phyloP scores from a whole-genome alignment of 2,888 invertebrate species.

The Megalurothrips usitatus region DNA sequence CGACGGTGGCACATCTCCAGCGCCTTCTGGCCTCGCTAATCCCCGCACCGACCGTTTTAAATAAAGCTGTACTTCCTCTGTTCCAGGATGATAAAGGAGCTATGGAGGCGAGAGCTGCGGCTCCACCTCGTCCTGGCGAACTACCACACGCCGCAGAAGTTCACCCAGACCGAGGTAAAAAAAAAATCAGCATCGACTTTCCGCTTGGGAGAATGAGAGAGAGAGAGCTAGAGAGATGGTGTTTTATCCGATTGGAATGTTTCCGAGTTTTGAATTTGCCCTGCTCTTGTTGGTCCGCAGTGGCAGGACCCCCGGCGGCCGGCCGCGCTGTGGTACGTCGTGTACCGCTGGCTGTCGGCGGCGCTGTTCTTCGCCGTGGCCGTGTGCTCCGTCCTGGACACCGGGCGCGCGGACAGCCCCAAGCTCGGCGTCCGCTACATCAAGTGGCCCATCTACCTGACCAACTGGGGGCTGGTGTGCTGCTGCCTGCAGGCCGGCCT shows the following conservation, averaged over 20 bases:
- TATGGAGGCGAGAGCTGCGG: conserved; percentile 44
- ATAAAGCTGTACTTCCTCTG: too few species aligned
- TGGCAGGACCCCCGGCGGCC: conserved; percentile 53
- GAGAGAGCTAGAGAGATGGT: too few species aligned
- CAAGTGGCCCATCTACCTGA: conserved; percentile 69
- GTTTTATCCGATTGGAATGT: too few species aligned
- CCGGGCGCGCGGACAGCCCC: conserved; percentile 42
- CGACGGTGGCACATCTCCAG: too few species aligned
- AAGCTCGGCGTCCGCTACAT: conserved; percentile 34
- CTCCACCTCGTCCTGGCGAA: conserved; percentile 41
- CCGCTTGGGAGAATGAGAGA: too few species aligned
- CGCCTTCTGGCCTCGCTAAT: too few species aligned
- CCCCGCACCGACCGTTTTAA: too few species aligned
- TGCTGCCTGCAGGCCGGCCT: conserved; percentile 57
- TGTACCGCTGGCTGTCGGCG: conserved; percentile 57
- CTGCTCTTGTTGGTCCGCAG: conserved; percentile 48
- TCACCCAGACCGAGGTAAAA: conserved; percentile 39
- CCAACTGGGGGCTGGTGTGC: conserved; percentile 64
- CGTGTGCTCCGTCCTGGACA: conserved; percentile 45
- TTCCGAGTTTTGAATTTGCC: too few species aligned
- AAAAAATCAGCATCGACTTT: conserved; percentile 4
- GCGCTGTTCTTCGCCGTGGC: conserved; percentile 48
- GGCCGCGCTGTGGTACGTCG: conserved; percentile 48
- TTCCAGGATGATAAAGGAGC: conserved; percentile 45
- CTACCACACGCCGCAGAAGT: conserved; percentile 41